Conservation (phyloP, 1,140 invertebrate species). For the Propsilocerus akamusi region DNA sequence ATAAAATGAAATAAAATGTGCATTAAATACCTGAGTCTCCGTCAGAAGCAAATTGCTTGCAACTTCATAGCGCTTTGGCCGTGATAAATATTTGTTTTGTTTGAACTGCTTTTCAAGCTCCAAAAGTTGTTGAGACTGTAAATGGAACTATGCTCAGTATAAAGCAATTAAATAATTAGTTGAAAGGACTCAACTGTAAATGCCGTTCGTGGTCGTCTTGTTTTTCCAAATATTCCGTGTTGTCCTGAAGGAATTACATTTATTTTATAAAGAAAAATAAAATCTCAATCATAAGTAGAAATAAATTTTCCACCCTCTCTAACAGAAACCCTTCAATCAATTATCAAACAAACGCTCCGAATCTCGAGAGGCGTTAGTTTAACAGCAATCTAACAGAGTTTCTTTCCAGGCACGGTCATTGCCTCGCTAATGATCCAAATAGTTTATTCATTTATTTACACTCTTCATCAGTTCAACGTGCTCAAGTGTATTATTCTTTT, state of each 20-base stretch:
- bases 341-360: too few relatives aligned
- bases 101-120: conserved; percentile 97
- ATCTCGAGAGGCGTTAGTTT: too few relatives aligned
- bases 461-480: neutral
- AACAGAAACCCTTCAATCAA: too few relatives aligned
- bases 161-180: neutral
- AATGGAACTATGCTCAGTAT: too few relatives aligned
- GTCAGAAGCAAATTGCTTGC: conserved; percentile 94
- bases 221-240: conserved; percentile 81
- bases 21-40: conserved; percentile 67
- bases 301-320: too few relatives aligned
- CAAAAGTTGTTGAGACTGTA: conserved; percentile 74
- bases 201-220: conserved; percentile 84
- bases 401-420: too few relatives aligned
- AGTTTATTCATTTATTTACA: neutral
- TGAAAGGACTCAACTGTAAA: conserved; percentile 43
- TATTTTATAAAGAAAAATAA: neutral
- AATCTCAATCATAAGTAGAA: too few relatives aligned
- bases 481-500: neutral
- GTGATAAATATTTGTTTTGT: conserved; percentile 95
- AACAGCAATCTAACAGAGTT: too few relatives aligned
- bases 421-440: too few relatives aligned
- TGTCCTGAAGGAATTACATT: neutral
- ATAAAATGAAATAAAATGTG: neutral
- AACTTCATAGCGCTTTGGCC: conserved; percentile 96